Evolutionary conservation across 1,140 invertebrate genomes (phyloP).

Genomic region (Drosophila prosaltans): DNA sequence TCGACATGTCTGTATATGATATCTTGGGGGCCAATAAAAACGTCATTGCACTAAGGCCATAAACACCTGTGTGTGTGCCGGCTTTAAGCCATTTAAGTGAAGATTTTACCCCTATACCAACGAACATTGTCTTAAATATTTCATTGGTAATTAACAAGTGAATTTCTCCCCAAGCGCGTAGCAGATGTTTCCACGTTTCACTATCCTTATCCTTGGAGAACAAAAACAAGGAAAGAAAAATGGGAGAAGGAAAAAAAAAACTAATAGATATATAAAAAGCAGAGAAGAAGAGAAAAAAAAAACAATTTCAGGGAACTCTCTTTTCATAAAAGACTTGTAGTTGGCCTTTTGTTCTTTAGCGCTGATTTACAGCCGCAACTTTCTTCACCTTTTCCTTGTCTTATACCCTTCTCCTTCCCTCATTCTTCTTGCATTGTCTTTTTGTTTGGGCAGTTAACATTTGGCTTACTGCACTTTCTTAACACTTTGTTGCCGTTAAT

Average conservation of each 20-base stretch:
- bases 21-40: conserved; percentile 50
- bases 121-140: conserved; percentile 62
- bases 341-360: conserved; percentile 46
- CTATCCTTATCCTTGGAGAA: conserved; percentile 4
- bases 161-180: conserved; percentile 62
- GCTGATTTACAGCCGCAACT: conserved; percentile 71
- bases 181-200: conserved; percentile 18
- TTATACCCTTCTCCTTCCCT: background rate
- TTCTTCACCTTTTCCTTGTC: conserved; percentile 22
- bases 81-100: conserved; percentile 29
- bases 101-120: background rate
- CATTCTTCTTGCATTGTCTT: background rate
- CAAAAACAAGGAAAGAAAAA: background rate
- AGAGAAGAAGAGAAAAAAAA: conserved; percentile 23
- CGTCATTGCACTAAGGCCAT: conserved; percentile 20
- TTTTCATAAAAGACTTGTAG: conserved; percentile 32
- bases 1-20: conserved; percentile 51
- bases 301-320: conserved; percentile 1
- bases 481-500: conserved; percentile 79
- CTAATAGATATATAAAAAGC: conserved; percentile 1
- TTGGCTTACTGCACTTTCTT: conserved; percentile 71
- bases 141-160: conserved; percentile 69
- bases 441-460: conserved; percentile 65
- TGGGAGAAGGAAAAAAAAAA: background rate
- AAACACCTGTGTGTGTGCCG: conserved; percentile 44